These are phyloP conservation scores for Anagrus nilaparvatae DNA, from an alignment of 1,140 invertebrate species.

Conservation along the genomic window DNA sequence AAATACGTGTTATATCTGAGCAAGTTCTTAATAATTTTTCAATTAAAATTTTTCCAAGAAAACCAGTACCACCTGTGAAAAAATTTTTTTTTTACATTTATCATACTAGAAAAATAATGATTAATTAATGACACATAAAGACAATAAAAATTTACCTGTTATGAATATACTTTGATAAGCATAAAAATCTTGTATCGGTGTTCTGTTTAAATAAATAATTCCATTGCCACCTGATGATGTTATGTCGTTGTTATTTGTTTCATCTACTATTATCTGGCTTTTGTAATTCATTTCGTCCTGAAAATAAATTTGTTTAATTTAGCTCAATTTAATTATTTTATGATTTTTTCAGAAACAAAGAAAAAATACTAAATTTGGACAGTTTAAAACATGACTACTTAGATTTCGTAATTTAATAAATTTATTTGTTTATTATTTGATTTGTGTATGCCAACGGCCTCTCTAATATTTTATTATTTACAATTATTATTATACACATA, in stretches of 20 bases:
- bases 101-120: no score
- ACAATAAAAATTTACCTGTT: constrained; percentile 25
- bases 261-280: constrained; percentile 19
- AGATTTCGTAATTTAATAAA: no score
- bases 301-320: constrained; percentile 6
- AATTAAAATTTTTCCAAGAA: constrained; percentile 78
- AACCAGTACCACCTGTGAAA: constrained; percentile 66
- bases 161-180: constrained; percentile 29
- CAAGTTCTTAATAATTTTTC: constrained; percentile 77
- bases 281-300: constrained; percentile 17
- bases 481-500: no score
- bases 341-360: no score
- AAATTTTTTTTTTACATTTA: no score
- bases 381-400: no score
- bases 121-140: not conserved
- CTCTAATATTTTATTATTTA: no score
- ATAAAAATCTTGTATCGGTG: constrained; percentile 31
- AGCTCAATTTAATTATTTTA: no score
- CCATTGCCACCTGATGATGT: constrained; percentile 18
- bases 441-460: no score
- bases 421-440: no score
- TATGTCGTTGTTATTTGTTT: constrained; percentile 27
- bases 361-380: no score
- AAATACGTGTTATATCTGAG: constrained; percentile 62
- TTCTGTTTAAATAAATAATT: constrained; percentile 18